Evolutionary conservation across 2,797 vertebrate genomes (phyloP).

Genomic region (Sylvia borin): DNA sequence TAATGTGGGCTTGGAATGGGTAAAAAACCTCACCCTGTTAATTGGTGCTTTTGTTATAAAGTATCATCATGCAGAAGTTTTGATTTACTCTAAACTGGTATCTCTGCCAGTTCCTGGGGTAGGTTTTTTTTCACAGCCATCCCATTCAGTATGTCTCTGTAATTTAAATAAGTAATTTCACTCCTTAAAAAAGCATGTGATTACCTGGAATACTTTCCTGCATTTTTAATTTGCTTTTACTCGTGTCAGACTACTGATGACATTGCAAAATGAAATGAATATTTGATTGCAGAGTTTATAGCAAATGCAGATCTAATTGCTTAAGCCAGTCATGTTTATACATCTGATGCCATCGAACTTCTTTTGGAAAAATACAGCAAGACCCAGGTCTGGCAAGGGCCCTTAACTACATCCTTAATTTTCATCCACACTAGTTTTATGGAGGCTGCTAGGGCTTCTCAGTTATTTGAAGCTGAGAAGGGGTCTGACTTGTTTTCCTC

Average conservation of each 20-base stretch:
- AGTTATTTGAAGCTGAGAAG: background rate
- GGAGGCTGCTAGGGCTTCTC: background rate
- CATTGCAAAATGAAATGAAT: slow-evolving; percentile 30
- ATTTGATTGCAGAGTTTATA: slow-evolving; percentile 32
- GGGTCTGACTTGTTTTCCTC: background rate
- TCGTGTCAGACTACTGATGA: slow-evolving; percentile 21
- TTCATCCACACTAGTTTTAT: background rate
- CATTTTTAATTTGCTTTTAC: slow-evolving; percentile 34
- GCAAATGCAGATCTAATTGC: slow-evolving; percentile 25
- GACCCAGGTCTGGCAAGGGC: background rate
- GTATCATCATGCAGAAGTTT: background rate
- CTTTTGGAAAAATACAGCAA: background rate
- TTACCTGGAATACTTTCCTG: slow-evolving; percentile 33
- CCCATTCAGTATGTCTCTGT: background rate
- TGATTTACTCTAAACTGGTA: background rate
- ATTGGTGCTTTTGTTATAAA: background rate
- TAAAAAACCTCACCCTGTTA: background rate
- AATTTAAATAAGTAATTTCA: slow-evolving; percentile 1
- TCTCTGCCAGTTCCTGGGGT: background rate
- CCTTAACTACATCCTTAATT: background rate
- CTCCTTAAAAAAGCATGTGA: background rate
- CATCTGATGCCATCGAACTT: background rate
- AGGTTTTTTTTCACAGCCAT: background rate
- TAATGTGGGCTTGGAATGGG: background rate
- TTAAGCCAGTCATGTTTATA: background rate